Evolutionary conservation across 2,113 vertebrate genomes (phyloP), one percentile per base, ranked within the genome.

Genomic region (Ariopsis seemanni): DNA sequence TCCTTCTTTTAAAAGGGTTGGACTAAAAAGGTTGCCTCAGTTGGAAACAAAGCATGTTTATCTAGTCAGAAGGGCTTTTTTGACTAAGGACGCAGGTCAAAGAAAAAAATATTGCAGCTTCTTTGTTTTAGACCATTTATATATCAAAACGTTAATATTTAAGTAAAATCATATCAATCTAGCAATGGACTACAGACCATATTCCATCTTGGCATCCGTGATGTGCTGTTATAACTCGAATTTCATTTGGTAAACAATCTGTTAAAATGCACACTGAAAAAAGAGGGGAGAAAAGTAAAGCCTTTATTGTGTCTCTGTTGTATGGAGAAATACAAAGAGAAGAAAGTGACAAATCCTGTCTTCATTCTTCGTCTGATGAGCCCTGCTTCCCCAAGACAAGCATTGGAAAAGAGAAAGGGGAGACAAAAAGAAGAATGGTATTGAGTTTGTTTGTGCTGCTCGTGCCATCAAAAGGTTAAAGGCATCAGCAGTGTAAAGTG

Each of bases 391-490:
- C 80, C n/a, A 53, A 48, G 74, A 79, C 78, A 87, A 71, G 86
- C 52, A 82, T 42, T 58, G n/a, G 79, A 58, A 57, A 25, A 58
- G 25, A 83, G 55, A 63, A 55, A 77, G 25, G 34, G 14, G 20
- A 53, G 42, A 42, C 53, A 67, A 78, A 62, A 88, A 81, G 50
- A 88, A 83, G 65, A 86, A 82, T 60, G n/a, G 81, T 87, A 82
- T 89, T 87, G 89, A 91, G 90, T 77, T 87, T 88, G 83, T 91
- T 94, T 93, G 92, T 93, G 89, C 90, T 83, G 27, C 79, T n/a
- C 27, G 80, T 88, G 91, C 90, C 84, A 91, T 90, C 90, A 90
- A 94, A 93, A 93, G 94, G 94, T 94, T 94, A 94, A 94, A 91
- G 90, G 89, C 90, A 91, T 92, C 89, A 82, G 85, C 71, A 86